Conservation (phyloP, 2,888 invertebrate genomes). For the Spodoptera littoralis region DNA sequence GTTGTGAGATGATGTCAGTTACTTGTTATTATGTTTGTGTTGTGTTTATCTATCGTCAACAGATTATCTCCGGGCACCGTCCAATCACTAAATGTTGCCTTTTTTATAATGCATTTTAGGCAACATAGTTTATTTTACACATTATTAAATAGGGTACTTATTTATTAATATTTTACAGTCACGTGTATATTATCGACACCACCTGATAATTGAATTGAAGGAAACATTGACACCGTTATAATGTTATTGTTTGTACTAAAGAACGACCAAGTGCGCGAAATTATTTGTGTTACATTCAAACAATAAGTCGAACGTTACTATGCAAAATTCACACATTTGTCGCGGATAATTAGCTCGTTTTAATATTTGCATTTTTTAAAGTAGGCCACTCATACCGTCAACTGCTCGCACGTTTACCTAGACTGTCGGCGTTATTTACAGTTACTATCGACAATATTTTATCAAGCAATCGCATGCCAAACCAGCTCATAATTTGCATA, state of each 20-base stretch:
- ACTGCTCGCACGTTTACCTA: conserved; percentile 57
- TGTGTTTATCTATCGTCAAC: conserved; percentile 27
- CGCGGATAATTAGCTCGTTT: conserved; percentile 48
- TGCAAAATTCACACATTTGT: conserved; percentile 21
- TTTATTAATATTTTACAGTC: no score
- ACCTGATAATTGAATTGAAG: no score
- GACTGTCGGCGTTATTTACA: conserved; percentile 67
- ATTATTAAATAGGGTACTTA: no score
- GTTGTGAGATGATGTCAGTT: conserved; percentile 48
- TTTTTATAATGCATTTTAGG: conserved; percentile 5
- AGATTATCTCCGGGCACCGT: conserved; percentile 14
- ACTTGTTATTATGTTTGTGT: conserved; percentile 26
- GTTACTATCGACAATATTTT: conserved; percentile 71
- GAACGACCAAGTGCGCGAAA: not conserved
- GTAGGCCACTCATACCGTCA: conserved; percentile 59
- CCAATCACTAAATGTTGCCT: not conserved
- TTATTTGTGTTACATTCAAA: conserved; percentile 9
- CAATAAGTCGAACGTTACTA: not conserved
- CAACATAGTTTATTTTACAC: no score
- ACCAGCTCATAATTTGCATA: conserved; percentile 60
- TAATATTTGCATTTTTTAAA: conserved; percentile 60
- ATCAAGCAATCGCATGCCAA: conserved; percentile 66
- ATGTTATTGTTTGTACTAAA: not conserved
- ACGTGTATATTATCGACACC: no score
- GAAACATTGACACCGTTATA: no score